Base-by-base conservation (phyloP, 2,888 invertebrate species). In the Cybosia mesomella region DNA sequence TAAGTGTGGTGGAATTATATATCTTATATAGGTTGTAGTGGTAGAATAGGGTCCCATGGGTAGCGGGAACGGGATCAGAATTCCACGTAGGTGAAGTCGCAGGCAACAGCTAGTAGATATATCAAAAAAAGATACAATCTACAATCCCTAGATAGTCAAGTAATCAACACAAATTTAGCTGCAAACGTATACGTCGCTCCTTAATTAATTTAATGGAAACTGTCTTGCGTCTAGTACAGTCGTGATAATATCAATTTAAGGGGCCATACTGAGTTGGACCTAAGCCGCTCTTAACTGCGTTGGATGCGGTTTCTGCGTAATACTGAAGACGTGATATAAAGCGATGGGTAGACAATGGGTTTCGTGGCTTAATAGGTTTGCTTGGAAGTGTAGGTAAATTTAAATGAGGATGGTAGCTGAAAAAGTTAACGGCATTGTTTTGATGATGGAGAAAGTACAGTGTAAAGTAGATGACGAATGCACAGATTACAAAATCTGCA, bases 171-270 rank as follows among this genome's bases (percentile, higher is more conserved):
- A 72, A 67, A 71, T 64, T 64, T 11, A 64, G 63, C 28, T 49
- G 13, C 36, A 61, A 60, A 64, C 36, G 28, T 61, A 43, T 49
- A 68, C 73, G 55, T 59, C 57, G 61, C 43, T 76, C 74, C 82
- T 80, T 84, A 85, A 86, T 87, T 87, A 87, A 86, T 82, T 81
- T 81, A 84, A 86, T 85, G 85, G 85, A 62, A 73, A 73, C 74
- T 67, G 72, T 71, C 75, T 36, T 63, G 71, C 73, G 74, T 74
- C 76, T 73, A 70, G 71, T 58, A 57, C 73, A 67, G 72, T 77
- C 73, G 80, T 72, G 83, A 85, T 85, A 82, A 80, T 86, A 85
- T 86, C 83, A 85, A 83, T 86, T 83, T 81, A 77, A 79, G 77
- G 68, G 79, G 77, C 74, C 65, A 58, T 69, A 61, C 70, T 67